Evolutionary conservation across 2,113 vertebrate genomes (phyloP).

Genomic region (Nannospalax galili): DNA sequence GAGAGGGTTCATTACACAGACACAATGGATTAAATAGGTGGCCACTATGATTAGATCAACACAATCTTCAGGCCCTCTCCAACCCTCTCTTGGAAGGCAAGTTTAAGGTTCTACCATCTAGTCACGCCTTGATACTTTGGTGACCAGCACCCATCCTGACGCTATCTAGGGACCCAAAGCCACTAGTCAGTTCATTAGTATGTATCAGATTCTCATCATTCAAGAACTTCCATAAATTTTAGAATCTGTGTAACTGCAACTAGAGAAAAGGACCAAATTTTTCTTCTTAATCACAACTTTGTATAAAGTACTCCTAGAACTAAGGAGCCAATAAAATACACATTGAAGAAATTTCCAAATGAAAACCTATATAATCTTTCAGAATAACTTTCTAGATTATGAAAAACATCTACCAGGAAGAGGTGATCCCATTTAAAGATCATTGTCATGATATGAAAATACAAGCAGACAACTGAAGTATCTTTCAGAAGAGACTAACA

Average conservation of each 20-base stretch:
- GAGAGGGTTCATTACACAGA: not conserved
- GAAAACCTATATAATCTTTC: slow-evolving; percentile 22
- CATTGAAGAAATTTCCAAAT: slow-evolving; percentile 13
- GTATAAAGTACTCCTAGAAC: not conserved
- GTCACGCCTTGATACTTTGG: not conserved
- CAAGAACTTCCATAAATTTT: not conserved
- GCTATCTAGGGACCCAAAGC: not conserved
- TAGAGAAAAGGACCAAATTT: not conserved
- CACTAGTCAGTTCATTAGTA: not conserved
- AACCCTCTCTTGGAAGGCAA: not conserved
- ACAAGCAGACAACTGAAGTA: not conserved
- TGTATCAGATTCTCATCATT: not conserved
- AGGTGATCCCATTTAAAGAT: not conserved
- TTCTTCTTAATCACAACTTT: not conserved
- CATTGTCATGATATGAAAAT: not conserved
- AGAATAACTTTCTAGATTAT: slow-evolving; percentile 22
- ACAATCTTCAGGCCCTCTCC: not conserved
- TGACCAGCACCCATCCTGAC: not conserved
- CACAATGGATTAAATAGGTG: not conserved
- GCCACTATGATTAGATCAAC: not conserved
- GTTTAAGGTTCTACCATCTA: not conserved
- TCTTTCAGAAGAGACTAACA: not conserved
- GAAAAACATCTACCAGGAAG: slow-evolving; percentile 28
- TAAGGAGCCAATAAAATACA: not conserved
- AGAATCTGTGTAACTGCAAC: not conserved